Conservation (phyloP, 92 coral and sea anemone species). For the Zoanthus solanderi region DNA sequence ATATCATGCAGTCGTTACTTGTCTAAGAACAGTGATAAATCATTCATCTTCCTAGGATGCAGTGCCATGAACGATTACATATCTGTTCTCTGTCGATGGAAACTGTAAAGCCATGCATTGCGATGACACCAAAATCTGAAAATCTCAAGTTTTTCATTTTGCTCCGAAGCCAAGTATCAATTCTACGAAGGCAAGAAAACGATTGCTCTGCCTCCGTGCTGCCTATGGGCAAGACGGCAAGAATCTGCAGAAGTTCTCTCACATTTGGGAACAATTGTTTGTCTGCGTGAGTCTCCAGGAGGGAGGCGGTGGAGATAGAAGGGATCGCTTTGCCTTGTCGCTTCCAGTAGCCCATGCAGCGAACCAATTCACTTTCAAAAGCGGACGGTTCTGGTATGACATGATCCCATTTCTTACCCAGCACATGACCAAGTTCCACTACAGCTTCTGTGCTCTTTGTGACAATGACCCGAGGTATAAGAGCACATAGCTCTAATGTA, state of each 20-base stretch:
- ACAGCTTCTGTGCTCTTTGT: slow-evolving; percentile 21
- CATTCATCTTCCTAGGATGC: too few species aligned
- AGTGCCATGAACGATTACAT: too few species aligned
- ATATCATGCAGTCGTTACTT: too few species aligned
- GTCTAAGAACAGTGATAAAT: too few species aligned
- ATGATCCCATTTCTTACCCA: slow-evolving; percentile 32
- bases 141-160: background rate
- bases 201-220: too few species aligned
- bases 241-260: slow-evolving; percentile 64
- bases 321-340: background rate
- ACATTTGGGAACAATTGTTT: slow-evolving; percentile 60
- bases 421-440: slow-evolving; percentile 7
- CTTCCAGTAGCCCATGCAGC: background rate
- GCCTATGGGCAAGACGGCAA: slow-evolving; percentile 49
- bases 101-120: background rate
- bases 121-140: slow-evolving; percentile 8
- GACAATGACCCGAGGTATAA: slow-evolving; percentile 39
- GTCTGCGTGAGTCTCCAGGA: slow-evolving; percentile 44
- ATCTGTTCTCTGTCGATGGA: slow-evolving; percentile 48
- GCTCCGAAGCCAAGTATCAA: background rate
- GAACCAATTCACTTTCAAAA: background rate
- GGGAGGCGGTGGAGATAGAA: slow-evolving; percentile 37
- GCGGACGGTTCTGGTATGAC: slow-evolving; percentile 52
- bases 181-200: background rate
- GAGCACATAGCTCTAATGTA: slow-evolving; percentile 61